Evolutionary conservation across 2,113 vertebrate genomes (phyloP).

Genomic region (Corythaeola cristata): DNA sequence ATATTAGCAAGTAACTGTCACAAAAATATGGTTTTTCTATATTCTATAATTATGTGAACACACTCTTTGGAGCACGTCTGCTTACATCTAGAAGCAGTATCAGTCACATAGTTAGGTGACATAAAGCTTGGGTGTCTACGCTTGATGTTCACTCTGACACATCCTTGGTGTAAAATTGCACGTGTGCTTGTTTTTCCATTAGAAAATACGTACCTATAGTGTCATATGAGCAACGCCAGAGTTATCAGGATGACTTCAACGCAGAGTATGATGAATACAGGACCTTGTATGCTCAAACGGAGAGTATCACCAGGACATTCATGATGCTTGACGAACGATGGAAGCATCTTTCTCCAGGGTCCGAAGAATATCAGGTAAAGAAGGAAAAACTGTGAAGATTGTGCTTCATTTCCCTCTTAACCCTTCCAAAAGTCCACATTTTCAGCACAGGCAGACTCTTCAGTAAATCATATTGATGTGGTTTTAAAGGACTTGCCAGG

Average conservation of each 20-base stretch:
- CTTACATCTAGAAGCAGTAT: background rate
- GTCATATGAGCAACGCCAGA: conserved; percentile 85
- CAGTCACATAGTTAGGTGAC: accelerated
- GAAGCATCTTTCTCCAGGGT: conserved; percentile 80
- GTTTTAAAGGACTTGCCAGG: background rate
- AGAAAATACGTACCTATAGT: conserved; percentile 85
- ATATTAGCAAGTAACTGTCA: too few species aligned
- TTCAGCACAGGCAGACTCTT: background rate
- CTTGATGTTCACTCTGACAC: background rate
- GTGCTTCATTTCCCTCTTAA: background rate
- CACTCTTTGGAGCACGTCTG: accelerated
- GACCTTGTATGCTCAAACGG: conserved; percentile 81
- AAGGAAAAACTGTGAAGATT: background rate
- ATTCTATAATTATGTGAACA: too few species aligned
- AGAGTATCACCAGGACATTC: conserved; percentile 81
- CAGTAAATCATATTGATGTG: background rate
- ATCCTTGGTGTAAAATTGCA: background rate
- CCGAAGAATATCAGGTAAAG: conserved; percentile 87
- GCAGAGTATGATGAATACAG: conserved; percentile 91
- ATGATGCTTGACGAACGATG: conserved; percentile 78
- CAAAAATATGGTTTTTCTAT: too few species aligned
- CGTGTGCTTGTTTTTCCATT: background rate
- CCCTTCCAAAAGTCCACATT: background rate
- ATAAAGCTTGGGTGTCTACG: background rate
- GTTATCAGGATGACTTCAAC: conserved; percentile 89